These are phyloP conservation scores for Dyspetes luteomarginatus DNA, from an alignment of 2,888 invertebrate species.

Conservation along the genomic window DNA sequence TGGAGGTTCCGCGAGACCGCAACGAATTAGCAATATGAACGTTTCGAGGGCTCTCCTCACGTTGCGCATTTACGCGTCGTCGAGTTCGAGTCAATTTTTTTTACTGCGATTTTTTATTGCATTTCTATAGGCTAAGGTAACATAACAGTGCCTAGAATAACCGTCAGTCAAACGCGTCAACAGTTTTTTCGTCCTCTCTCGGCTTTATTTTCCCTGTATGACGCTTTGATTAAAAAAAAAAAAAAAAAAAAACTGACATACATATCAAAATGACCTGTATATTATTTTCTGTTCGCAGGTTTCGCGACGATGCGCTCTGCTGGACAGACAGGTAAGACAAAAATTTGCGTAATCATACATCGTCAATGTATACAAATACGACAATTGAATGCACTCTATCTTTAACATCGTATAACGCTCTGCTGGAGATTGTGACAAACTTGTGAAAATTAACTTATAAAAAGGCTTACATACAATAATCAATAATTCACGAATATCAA, in stretches of 20 bases:
- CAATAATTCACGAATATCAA: constrained; percentile 2
- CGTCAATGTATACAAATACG: too few species aligned
- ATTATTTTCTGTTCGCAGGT: constrained; percentile 86
- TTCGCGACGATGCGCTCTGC: constrained; percentile 93
- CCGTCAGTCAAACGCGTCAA: constrained; percentile 28
- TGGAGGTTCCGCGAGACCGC: constrained; percentile 67
- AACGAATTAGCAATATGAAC: constrained; percentile 75
- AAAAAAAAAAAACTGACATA: too few species aligned
- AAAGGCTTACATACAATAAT: not conserved
- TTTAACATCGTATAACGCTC: too few species aligned
- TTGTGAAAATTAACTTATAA: not conserved
- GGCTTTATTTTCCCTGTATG: constrained; percentile 15
- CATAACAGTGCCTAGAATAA: constrained; percentile 6
- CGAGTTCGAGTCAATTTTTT: constrained; percentile 36
- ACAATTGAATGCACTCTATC: too few species aligned
- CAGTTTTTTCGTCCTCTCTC: not conserved
- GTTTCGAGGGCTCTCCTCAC: constrained; percentile 57
- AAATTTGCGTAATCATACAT: too few species aligned
- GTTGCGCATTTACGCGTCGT: constrained; percentile 54
- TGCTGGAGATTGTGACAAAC: too few species aligned
- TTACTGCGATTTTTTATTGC: constrained; percentile 28
- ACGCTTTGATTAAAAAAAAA: not conserved
- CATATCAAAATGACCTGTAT: constrained; percentile 74
- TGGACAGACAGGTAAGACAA: constrained; percentile 93
- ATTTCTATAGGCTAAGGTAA: constrained; percentile 7